Conservation (phyloP, 2,797 vertebrate genomes). For the Muscicapa comitata region DNA sequence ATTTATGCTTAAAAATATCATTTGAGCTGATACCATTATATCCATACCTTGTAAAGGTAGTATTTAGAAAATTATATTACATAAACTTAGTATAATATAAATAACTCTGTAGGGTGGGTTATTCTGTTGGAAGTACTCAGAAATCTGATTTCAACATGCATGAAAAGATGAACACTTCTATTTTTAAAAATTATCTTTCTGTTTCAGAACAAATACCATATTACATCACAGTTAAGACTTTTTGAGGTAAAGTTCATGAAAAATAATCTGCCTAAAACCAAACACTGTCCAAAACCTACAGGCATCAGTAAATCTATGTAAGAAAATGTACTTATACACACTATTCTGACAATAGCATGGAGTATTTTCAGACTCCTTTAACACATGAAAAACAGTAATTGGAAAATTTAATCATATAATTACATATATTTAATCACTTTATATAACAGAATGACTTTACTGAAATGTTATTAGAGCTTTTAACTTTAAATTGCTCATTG, state of each 20-base stretch:
- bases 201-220: background rate
- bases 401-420: background rate
- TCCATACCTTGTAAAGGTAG: background rate
- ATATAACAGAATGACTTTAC: background rate
- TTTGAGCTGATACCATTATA: background rate
- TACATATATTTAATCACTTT: background rate
- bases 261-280: background rate
- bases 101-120: background rate
- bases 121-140: background rate
- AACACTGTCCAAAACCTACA: background rate
- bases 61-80: background rate
- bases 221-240: background rate
- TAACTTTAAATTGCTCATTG: constrained; percentile 13
- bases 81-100: background rate
- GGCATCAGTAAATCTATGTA: background rate
- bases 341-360: background rate
- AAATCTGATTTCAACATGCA: background rate
- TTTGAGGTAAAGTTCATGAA: background rate
- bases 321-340: background rate
- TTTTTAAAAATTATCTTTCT: background rate
- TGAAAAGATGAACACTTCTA: background rate
- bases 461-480: background rate
- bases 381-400: background rate
- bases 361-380: background rate
- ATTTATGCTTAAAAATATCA: background rate